These are phyloP conservation scores for Bombyx mandarina DNA, from an alignment of 1,140 invertebrate genomes.

Conservation along the genomic window DNA sequence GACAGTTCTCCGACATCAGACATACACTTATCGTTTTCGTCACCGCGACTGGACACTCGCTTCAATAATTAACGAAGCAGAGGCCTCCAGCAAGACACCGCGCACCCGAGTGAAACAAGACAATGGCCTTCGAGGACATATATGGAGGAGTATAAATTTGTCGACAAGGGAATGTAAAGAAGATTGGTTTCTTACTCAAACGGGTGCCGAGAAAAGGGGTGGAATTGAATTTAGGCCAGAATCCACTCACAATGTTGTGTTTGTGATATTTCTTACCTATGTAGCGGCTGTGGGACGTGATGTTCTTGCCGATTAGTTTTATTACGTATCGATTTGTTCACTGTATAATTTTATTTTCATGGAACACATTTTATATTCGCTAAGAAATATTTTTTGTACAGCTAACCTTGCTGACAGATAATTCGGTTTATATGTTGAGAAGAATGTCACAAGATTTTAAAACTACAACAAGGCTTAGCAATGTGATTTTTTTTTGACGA, in stretches of 20 bases:
- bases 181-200: constrained; percentile 55
- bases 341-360: background rate
- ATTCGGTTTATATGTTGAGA: too few species aligned
- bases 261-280: constrained; percentile 45
- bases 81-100: constrained; percentile 18
- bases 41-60: constrained; percentile 19
- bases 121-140: constrained; percentile 27
- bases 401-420: too few species aligned
- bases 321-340: constrained; percentile 12
- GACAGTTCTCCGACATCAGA: constrained; percentile 33
- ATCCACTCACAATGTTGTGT: constrained; percentile 41
- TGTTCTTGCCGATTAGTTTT: constrained; percentile 30
- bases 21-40: constrained; percentile 46
- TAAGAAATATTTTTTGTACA: too few species aligned
- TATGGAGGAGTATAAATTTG: constrained; percentile 59
- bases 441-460: too few species aligned
- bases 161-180: constrained; percentile 63
- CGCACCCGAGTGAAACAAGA: constrained; percentile 10
- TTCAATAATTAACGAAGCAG: constrained; percentile 46
- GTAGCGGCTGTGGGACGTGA: constrained; percentile 29
- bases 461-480: too few species aligned
- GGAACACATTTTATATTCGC: too few species aligned
- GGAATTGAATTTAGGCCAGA: constrained; percentile 61
- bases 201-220: constrained; percentile 44
- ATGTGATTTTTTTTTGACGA: too few species aligned